Base-by-base conservation (phyloP, 2,797 vertebrate species). In the Sebastes itinus region DNA sequence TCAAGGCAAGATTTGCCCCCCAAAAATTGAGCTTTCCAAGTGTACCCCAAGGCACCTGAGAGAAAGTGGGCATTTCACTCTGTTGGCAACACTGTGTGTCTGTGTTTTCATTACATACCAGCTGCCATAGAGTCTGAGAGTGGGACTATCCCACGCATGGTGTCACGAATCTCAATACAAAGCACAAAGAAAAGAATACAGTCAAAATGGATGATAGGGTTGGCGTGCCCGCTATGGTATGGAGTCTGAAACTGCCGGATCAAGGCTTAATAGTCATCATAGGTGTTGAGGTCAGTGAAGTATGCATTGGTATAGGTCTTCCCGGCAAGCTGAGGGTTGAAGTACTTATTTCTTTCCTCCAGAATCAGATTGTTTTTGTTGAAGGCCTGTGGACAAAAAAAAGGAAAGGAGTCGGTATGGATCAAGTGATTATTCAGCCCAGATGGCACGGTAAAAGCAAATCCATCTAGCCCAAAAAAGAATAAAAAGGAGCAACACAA, bases 321-420 rank as follows among this genome's bases (percentile, higher is more conserved):
- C 94, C 97, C 96, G 64, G 97, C 95, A 75, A 98, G 97, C 90
- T 99, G 98, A 9, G 98, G 98, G 92, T 98, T 99, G 96, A 99
- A 99, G 94, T 99, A 99, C 87, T 98, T 99, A 94, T 99, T 99
- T 94, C 98, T 96, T 93, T 99, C 98, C 92, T 99, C 98, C 92
- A 99, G 94, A 90, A 99, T 97, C 95, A 99, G 93, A 94, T 99
- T 99, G 95, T 99, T 99, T 96, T 99, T 99, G 95, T 99, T 99
- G 96, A 99, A 99, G 85, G 98, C 98, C 98, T 99, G 93, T 6
- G 81, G 88, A 85, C 16, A 25, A 76, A 55, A 79, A 66, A 76
- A 46, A 30, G 77, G 27, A 85, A 33, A 35, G 14, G 23, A 81
- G 77, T 93, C 85, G 91, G 85, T 49, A 81, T 62, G 72, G 77